Percentiles rank a stretch among this genome's conserved stretches.
Evolutionary conservation across 2,888 invertebrate genomes (phyloP).

Genomic region (Steromphala cineraria): DNA sequence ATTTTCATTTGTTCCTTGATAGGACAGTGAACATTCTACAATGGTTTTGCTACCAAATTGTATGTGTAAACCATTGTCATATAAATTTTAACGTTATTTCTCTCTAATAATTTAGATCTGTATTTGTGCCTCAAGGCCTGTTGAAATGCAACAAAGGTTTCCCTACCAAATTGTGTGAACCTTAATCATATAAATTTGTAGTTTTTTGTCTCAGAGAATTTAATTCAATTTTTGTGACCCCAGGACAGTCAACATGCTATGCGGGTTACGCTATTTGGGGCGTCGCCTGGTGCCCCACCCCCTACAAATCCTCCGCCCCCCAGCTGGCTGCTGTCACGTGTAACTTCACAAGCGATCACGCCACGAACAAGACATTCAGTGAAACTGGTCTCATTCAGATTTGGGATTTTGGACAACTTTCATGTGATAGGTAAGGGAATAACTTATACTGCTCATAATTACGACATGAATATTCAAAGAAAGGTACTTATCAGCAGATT

Average conservation of each 20-base stretch:
- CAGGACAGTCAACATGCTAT: conserved; percentile 31
- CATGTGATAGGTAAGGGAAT: not conserved
- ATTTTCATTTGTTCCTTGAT: not conserved
- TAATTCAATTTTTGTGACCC: not conserved
- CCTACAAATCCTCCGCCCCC: not conserved
- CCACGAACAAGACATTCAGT: not conserved
- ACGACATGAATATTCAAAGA: no score
- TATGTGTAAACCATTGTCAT: no score
- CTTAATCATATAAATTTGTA: not conserved
- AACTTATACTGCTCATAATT: no score
- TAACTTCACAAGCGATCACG: not conserved
- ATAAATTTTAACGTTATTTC: no score
- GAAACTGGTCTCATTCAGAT: conserved; percentile 23
- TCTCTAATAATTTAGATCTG: no score
- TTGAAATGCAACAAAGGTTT: no score
- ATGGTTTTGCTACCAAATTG: conserved; percentile 10
- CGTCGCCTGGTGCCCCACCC: conserved; percentile 34
- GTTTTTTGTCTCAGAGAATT: not conserved
- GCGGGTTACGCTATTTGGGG: conserved; percentile 22
- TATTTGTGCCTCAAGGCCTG: no score
- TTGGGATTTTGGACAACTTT: conserved; percentile 22
- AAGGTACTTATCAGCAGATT: no score
- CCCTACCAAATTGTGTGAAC: no score
- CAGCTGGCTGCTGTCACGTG: conserved; percentile 29
- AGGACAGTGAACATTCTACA: conserved; percentile 31